A percentile compares a stretch with the other conserved stretches of the same genome.
Conservation (phyloP, 53 echinoderm and acorn worm species). For the Hippasteria phrygiana region DNA sequence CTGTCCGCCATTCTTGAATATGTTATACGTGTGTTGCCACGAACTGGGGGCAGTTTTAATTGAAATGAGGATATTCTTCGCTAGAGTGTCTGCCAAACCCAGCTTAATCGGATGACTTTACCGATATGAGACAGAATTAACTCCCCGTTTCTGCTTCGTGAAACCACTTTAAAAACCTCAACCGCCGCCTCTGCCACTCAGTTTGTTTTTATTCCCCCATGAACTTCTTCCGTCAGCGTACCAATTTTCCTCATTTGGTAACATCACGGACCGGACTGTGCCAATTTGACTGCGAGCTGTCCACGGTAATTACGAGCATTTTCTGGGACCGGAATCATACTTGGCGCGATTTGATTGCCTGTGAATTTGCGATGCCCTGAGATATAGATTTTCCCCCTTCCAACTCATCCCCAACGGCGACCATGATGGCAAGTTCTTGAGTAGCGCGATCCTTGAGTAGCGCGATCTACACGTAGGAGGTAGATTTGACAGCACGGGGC, state of each 20-base stretch:
- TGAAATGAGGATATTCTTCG: too few species aligned
- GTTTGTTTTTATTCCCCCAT: not conserved
- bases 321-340: slow-evolving; percentile 16
- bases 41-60: too few species aligned
- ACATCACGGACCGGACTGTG: slow-evolving; percentile 6
- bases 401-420: not conserved
- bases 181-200: not conserved
- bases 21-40: too few species aligned
- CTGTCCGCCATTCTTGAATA: too few species aligned
- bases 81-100: too few species aligned
- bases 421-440: not conserved
- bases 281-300: slow-evolving; percentile 35
- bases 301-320: slow-evolving; percentile 52
- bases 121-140: not conserved
- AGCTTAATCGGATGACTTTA: not conserved
- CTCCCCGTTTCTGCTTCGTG: not conserved
- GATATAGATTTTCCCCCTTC: slow-evolving; percentile 9
- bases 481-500: not conserved
- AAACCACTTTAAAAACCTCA: not conserved
- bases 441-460: slow-evolving; percentile 2
- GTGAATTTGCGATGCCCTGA: slow-evolving; percentile 33
- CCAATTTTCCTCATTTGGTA: slow-evolving; percentile 29
- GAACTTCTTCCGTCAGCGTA: not conserved
- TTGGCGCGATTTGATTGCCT: slow-evolving; percentile 19
- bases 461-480: not conserved